Percentiles rank a stretch among this genome's conserved stretches.
phyloP scores from a whole-genome alignment of 1,140 invertebrate species.

The Drosophila prosaltans region DNA sequence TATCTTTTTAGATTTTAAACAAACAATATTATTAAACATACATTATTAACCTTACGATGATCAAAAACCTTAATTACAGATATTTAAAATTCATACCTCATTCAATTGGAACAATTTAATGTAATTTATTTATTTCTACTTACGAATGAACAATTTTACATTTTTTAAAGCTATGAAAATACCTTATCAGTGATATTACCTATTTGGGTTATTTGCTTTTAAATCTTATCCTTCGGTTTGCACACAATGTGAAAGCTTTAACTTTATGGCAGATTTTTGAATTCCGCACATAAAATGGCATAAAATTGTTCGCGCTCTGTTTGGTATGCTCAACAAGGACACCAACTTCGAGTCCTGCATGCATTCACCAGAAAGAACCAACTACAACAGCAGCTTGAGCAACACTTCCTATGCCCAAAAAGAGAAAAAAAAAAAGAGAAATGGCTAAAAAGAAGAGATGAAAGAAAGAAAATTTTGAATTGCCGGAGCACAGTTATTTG shows the following conservation, averaged over 20 bases:
- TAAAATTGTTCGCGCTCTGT: constrained; percentile 44
- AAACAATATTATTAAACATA: too few relatives aligned
- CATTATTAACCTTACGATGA: too few relatives aligned
- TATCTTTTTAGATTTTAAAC: too few relatives aligned
- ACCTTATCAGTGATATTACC: too few relatives aligned
- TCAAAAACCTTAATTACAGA: too few relatives aligned
- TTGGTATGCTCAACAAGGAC: constrained; percentile 20
- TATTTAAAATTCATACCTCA: too few relatives aligned
- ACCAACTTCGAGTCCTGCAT: background rate
- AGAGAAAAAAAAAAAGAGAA: background rate
- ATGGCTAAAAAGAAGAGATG: background rate
- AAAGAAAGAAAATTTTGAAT: constrained; percentile 16
- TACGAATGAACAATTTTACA: too few relatives aligned
- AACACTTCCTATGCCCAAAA: constrained; percentile 51
- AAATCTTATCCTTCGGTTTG: constrained; percentile 17
- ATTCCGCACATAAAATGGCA: constrained; percentile 32
- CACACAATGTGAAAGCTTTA: constrained; percentile 1
- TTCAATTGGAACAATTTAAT: too few relatives aligned
- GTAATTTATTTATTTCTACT: too few relatives aligned
- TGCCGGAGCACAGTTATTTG: constrained; percentile 53
- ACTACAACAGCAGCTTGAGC: constrained; percentile 38
- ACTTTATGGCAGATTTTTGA: background rate
- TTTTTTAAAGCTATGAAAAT: too few relatives aligned
- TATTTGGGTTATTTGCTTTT: too few relatives aligned
- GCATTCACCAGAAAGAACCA: background rate